phyloP scores from a whole-genome alignment of 1,140 invertebrate genomes.

The Thaumatotibia leucotreta region DNA sequence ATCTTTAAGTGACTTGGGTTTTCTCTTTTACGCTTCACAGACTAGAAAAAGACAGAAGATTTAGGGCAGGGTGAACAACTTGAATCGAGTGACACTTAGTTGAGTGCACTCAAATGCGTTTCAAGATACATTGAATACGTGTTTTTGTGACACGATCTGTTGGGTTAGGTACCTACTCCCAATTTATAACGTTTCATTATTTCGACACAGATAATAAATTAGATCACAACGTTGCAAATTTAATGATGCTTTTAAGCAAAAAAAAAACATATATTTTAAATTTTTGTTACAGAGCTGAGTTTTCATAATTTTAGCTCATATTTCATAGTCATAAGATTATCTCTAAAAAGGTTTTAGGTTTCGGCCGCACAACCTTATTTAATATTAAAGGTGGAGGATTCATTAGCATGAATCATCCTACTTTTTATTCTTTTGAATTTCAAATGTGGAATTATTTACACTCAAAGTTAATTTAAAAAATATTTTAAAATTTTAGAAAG shows the following conservation, averaged over 20 bases:
- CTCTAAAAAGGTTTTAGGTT: background rate
- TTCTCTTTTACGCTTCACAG: slow-evolving; percentile 2
- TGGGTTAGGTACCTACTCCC: background rate
- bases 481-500: no score
- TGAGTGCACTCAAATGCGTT: slow-evolving; percentile 5
- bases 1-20: slow-evolving; percentile 10
- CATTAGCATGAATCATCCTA: background rate
- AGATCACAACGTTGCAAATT: background rate
- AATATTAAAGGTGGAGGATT: background rate
- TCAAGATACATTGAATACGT: slow-evolving; percentile 4
- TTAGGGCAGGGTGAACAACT: slow-evolving; percentile 8
- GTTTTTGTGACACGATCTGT: background rate
- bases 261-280: background rate
- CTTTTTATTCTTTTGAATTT: slow-evolving; percentile 7
- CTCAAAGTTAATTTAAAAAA: background rate
- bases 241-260: background rate
- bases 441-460: background rate
- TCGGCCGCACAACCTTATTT: background rate
- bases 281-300: no score
- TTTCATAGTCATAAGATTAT: background rate
- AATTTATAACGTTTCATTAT: no score
- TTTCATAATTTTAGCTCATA: no score
- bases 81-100: slow-evolving; percentile 10
- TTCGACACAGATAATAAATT: background rate
- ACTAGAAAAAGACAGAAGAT: slow-evolving; percentile 13